Evolutionary conservation across 2,797 vertebrate genomes (phyloP).

Genomic region (Malurus splendens): DNA sequence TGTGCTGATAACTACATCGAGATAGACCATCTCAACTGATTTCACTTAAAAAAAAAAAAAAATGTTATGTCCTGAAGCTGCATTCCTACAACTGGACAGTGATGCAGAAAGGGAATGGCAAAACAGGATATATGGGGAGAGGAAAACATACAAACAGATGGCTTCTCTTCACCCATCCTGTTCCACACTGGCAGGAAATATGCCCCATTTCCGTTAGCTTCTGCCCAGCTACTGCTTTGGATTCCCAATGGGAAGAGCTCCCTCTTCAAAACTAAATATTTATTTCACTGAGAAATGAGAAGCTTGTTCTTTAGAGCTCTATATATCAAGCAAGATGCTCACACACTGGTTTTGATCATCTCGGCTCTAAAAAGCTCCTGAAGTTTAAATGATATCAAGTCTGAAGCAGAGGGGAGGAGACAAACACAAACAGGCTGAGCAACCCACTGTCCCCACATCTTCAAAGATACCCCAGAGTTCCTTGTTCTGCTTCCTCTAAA

Average conservation of each 20-base stretch:
- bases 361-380: background rate
- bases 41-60: background rate
- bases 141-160: background rate
- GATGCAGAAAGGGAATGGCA: background rate
- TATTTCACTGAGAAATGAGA: background rate
- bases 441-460: background rate
- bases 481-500: background rate
- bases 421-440: background rate
- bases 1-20: background rate
- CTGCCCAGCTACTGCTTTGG: background rate
- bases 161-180: background rate
- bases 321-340: background rate
- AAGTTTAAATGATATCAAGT: background rate
- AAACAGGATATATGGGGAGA: background rate
- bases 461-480: background rate
- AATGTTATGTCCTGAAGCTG: background rate
- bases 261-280: background rate
- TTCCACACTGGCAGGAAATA: background rate
- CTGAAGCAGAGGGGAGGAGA: background rate
- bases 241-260: background rate
- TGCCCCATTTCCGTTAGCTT: background rate
- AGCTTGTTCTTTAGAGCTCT: background rate
- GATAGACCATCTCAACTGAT: background rate
- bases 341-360: background rate
- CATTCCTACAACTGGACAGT: background rate